Evolutionary conservation across 1,140 invertebrate species (phyloP), one percentile per base, ranked within the genome.

Genomic region (Teleogryllus occipitalis): DNA sequence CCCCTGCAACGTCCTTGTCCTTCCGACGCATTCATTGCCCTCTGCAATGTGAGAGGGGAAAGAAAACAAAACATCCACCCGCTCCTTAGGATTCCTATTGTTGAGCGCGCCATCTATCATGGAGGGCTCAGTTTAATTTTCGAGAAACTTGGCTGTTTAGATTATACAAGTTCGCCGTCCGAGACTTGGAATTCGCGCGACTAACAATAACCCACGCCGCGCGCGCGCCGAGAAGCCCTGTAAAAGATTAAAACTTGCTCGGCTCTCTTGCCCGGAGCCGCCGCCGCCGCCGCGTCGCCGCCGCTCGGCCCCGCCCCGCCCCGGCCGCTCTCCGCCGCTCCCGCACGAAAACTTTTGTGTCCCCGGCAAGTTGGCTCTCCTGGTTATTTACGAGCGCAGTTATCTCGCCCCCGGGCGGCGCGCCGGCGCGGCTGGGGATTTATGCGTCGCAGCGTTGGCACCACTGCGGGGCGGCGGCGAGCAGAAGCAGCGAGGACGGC

Each of bases 341-440:
- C 54, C 54, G 54, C 54, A 65, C 54, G 54, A 65, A 65, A 65
- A 65, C 54, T 65, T 65, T 65, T 65, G 54, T 65, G 54, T 65
- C 54, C 54, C 54, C 54, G 54, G 54, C 54, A 65, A 65, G 54
- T 65, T 65, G 54, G 54, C 54, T 65, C 54, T 65, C 54, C 54
- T 65, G 54, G 54, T 65, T 65, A 65, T 65, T 65, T 65, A 65
- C 54, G 54, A 65, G 54, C 54, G 54, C 54, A 65, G 54, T 65
- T 65, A 65, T 65, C 54, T 65, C 54, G 54, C 54, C 54, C 27
- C 54, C 18, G 54, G 54, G 54, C 54, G 54, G 54, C 54, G 54
- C 54, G 18, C 54, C 18, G 54, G 54, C 18, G 54, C 54, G 54
- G 18, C 10, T 65, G 10, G 54, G 54, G 54, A 65, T 65, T 65